These are phyloP conservation scores for Crotophaga sulcirostris DNA, from an alignment of 2,113 vertebrate genomes.

Conservation along the genomic window DNA sequence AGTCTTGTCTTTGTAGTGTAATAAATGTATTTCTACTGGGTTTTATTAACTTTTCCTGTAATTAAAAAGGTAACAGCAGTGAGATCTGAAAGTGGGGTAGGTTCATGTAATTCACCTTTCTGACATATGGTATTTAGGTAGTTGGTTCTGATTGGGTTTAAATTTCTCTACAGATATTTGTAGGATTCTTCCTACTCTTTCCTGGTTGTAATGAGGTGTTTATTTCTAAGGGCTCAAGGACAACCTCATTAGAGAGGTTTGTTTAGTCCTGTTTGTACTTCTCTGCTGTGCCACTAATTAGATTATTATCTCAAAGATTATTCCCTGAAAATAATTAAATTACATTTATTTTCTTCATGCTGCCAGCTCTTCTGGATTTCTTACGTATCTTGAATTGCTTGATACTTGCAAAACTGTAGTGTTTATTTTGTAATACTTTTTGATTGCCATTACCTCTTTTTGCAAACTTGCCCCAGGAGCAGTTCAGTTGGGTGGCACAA, in stretches of 20 bases:
- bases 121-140: not conserved
- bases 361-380: not conserved
- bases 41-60: slow-evolving; percentile 10
- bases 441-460: not conserved
- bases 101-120: not conserved
- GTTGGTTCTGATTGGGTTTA: not conserved
- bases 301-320: not conserved
- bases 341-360: not conserved
- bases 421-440: not conserved
- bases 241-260: not conserved
- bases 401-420: not conserved
- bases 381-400: not conserved
- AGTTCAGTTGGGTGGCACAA: not conserved
- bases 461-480: not conserved
- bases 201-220: not conserved
- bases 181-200: not conserved
- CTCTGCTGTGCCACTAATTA: not conserved
- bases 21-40: not conserved
- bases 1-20: not conserved
- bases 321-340: not conserved
- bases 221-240: not conserved
- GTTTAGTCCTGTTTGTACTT: not conserved
- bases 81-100: not conserved
- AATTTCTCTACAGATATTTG: not conserved
- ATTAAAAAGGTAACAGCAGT: not conserved